A percentile compares a stretch with the other conserved stretches of the same genome.
Evolutionary conservation across 2,113 vertebrate species (phyloP).

Genomic region (Hiodon tergisus): DNA sequence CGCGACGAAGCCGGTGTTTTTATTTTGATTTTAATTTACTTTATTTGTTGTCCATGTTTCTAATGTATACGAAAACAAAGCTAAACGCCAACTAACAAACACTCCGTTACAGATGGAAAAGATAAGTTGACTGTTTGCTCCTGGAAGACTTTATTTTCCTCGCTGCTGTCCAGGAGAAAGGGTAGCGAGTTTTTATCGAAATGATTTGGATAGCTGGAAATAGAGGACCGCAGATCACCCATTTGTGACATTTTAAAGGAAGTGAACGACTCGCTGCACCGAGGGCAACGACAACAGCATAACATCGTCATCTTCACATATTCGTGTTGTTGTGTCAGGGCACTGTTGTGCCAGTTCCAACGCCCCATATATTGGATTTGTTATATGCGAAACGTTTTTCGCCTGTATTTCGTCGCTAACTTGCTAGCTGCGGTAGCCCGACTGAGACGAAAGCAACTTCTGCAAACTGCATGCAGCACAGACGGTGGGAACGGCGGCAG

Average conservation of each 20-base stretch:
- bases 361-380: background rate
- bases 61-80: conserved; percentile 14
- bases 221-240: conserved; percentile 16
- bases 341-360: background rate
- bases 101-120: conserved; percentile 44
- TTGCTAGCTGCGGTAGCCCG: conserved; percentile 25
- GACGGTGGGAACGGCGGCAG: conserved; percentile 37
- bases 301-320: conserved; percentile 10
- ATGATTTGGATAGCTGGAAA: conserved; percentile 42
- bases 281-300: conserved; percentile 11
- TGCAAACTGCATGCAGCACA: conserved; percentile 35
- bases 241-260: conserved; percentile 42
- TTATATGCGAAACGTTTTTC: background rate
- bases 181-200: conserved; percentile 35
- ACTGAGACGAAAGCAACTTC: conserved; percentile 40
- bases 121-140: conserved; percentile 44
- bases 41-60: conserved; percentile 26
- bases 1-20: conserved; percentile 37
- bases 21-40: conserved; percentile 19
- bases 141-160: conserved; percentile 39
- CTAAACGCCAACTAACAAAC: conserved; percentile 15
- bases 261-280: conserved; percentile 35
- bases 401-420: background rate
- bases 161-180: conserved; percentile 32
- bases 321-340: background rate